These are phyloP conservation scores for Agrochola litura DNA, from an alignment of 2,888 invertebrate species.

Conservation along the genomic window DNA sequence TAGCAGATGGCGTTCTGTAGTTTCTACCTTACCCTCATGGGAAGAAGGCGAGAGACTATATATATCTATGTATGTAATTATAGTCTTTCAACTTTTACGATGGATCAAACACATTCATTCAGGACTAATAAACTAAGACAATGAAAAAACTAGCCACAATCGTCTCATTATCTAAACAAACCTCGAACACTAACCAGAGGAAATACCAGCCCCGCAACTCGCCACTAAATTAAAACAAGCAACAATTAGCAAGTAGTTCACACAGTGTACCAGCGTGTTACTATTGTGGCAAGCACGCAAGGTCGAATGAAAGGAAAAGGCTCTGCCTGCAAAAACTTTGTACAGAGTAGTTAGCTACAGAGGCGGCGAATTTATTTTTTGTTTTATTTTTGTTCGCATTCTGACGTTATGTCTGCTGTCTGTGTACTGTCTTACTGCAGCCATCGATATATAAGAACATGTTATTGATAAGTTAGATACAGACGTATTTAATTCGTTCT, in stretches of 20 bases:
- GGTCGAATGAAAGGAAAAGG: conserved; percentile 89
- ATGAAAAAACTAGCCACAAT: not conserved
- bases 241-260: conserved; percentile 60
- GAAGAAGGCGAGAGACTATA: too few species aligned
- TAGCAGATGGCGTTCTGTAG: not conserved
- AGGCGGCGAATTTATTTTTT: conserved; percentile 56
- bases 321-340: conserved; percentile 75
- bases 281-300: conserved; percentile 74
- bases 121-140: not conserved
- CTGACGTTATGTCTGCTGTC: not conserved
- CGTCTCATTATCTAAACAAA: conserved; percentile 8
- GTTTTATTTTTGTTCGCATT: not conserved
- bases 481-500: not conserved
- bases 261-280: conserved; percentile 54
- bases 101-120: not conserved
- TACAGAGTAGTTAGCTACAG: conserved; percentile 72
- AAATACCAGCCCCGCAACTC: conserved; percentile 27
- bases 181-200: conserved; percentile 12
- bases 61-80: too few species aligned
- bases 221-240: conserved; percentile 52
- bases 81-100: not conserved
- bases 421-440: not conserved
- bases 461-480: not conserved
- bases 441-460: not conserved
- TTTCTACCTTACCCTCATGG: too few species aligned